Base-by-base conservation (phyloP, 2,888 invertebrate species). In the Scrobipalpa costella region DNA sequence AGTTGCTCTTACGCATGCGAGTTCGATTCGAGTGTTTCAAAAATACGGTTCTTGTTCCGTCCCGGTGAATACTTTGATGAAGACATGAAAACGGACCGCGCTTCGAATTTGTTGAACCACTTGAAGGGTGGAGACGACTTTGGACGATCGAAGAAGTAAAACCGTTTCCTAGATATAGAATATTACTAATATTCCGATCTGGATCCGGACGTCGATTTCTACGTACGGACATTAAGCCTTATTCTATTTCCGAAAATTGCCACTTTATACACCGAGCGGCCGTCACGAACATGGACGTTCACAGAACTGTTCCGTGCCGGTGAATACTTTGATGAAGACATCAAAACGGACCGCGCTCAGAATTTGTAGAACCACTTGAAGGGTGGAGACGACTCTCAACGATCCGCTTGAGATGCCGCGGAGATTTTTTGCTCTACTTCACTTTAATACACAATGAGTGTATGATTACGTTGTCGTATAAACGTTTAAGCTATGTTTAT, bases 231-330 rank as follows among this genome's bases (percentile, higher is more conserved):
- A 19, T 49, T 7, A 13, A 15, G 7, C 7, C 19, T 7, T 19
- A 21, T 11, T 8, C 50, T 17, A 19, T 21, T 50, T 11, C 21
- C 2, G 50, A n/a, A 50, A 21, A 50, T 21, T 21, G 19, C 49
- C 21, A 17, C 15, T 21, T 19, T 21, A 50, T 50, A 17, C 17
- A 19, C 44, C n/a, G 15, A 44, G 15, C n/a, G 44, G 44, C 44
- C 44, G 44, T 44, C 44, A 44, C 44, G 15, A 44, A 44, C 44
- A 15, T 44, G 44, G 3, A 44, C 44, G 44, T 44, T 44, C 44
- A 44, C 44, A 44, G 71, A 77, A 77, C 72, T 69, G 67, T 63
- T 61, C 49, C 62, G 49, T 17, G 44, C 60, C 27, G 47, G 58
- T 59, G 59, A 62, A 47, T 58, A 40, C 57, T 62, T 64, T 62